Evolutionary conservation across 2,113 vertebrate genomes (phyloP).

Genomic region (Lagopus muta): DNA sequence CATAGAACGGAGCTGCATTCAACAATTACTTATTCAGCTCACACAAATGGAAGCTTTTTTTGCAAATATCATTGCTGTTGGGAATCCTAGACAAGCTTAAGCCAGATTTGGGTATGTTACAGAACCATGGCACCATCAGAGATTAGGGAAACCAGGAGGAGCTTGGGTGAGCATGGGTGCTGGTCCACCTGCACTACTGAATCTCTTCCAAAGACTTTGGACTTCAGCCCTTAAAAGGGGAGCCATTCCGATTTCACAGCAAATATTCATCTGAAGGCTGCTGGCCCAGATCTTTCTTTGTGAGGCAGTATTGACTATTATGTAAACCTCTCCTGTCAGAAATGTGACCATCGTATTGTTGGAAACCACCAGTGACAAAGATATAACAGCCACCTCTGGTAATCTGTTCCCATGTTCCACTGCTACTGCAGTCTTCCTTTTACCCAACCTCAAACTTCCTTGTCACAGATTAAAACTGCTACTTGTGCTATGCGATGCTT

Average conservation of each 20-base stretch:
- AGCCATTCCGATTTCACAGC: not conserved
- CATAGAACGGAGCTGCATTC: not conserved
- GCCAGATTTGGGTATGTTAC: not conserved
- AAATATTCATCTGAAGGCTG: not conserved
- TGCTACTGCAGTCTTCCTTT: not conserved
- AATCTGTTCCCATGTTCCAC: not conserved
- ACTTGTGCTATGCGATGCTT: not conserved
- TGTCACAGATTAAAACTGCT: not conserved
- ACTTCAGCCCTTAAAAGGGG: not conserved
- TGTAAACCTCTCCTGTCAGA: not conserved
- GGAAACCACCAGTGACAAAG: not conserved
- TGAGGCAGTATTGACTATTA: not conserved
- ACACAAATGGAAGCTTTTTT: not conserved
- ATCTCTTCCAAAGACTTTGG: not conserved
- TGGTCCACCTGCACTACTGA: not conserved
- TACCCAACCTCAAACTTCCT: not conserved
- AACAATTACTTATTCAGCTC: not conserved
- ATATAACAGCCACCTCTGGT: not conserved
- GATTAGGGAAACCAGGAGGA: fast-evolving
- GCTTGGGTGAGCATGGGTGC: not conserved
- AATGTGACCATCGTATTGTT: not conserved
- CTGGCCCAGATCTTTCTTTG: not conserved
- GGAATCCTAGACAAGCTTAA: not conserved
- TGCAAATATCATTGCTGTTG: not conserved
- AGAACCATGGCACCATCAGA: not conserved